Evolutionary conservation across 2,113 vertebrate genomes (phyloP).

Genomic region (Daphoenositta chrysoptera): DNA sequence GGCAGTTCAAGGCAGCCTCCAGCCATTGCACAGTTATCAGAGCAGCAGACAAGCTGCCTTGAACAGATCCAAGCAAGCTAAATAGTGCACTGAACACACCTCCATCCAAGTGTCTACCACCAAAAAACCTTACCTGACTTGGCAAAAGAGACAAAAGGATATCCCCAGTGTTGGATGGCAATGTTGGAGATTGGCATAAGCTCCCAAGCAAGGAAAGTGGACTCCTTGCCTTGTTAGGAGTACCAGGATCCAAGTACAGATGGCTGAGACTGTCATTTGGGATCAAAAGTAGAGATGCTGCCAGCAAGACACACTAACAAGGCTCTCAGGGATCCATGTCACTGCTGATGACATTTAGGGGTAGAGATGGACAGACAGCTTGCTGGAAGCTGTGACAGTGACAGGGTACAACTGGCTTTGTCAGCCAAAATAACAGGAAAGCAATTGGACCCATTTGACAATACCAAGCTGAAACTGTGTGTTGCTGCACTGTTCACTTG

Average conservation of each 20-base stretch:
- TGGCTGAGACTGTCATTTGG: not conserved
- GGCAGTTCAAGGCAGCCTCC: not conserved
- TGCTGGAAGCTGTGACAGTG: not conserved
- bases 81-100: not conserved
- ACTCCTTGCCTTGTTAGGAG: not conserved
- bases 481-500: not conserved
- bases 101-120: not conserved
- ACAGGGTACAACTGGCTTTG: not conserved
- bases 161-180: not conserved
- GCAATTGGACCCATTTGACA: not conserved
- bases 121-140: not conserved
- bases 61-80: not conserved
- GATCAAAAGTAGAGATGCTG: not conserved
- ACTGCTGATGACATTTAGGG: not conserved
- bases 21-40: not conserved
- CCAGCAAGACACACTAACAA: slow-evolving; percentile 28
- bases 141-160: not conserved
- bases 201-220: not conserved
- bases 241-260: not conserved
- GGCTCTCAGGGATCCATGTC: slow-evolving; percentile 38
- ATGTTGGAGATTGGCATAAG: not conserved
- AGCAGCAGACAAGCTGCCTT: not conserved
- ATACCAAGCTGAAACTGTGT: not conserved
- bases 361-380: not conserved
- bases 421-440: not conserved